Conservation (phyloP, 30 jellyfish, hydroid and myxozoan genomes). For the Turritopsis rubra region DNA sequence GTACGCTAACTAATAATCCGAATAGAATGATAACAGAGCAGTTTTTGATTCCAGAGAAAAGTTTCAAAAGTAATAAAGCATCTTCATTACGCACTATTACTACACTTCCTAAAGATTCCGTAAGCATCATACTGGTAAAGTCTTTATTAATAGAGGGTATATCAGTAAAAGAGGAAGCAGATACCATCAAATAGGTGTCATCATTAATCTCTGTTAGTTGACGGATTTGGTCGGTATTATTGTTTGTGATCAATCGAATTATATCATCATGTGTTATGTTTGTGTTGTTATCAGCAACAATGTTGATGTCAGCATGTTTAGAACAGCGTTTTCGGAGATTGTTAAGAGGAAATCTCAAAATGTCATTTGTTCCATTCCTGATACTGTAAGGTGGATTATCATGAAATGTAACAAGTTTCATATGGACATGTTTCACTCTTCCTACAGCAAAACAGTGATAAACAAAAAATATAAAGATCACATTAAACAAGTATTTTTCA, state of each 20-base stretch:
- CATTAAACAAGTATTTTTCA: not conserved
- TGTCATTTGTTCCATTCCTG: not conserved
- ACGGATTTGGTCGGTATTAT: not conserved
- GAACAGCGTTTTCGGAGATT: not conserved
- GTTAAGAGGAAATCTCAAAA: not conserved
- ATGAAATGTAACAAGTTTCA: not conserved
- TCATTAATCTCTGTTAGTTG: not conserved
- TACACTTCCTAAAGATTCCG: not conserved
- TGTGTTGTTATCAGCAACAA: not conserved
- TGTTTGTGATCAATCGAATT: not conserved
- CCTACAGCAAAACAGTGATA: not conserved
- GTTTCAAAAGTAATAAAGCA: not conserved
- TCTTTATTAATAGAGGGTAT: not conserved
- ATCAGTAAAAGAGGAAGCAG: slow-evolving; percentile 7
- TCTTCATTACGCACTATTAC: slow-evolving; percentile 12
- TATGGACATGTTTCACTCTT: not conserved
- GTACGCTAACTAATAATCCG: not conserved
- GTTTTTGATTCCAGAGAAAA: slow-evolving; percentile 14
- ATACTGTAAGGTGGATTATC: not conserved
- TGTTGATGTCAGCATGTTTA: not conserved
- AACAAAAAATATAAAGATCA: too few relatives aligned
- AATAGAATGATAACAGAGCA: slow-evolving; percentile 2
- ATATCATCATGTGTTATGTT: not conserved
- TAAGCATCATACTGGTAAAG: not conserved
- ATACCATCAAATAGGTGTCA: not conserved